Conservation (phyloP, 2,113 vertebrate genomes). For the Lontra canadensis region DNA sequence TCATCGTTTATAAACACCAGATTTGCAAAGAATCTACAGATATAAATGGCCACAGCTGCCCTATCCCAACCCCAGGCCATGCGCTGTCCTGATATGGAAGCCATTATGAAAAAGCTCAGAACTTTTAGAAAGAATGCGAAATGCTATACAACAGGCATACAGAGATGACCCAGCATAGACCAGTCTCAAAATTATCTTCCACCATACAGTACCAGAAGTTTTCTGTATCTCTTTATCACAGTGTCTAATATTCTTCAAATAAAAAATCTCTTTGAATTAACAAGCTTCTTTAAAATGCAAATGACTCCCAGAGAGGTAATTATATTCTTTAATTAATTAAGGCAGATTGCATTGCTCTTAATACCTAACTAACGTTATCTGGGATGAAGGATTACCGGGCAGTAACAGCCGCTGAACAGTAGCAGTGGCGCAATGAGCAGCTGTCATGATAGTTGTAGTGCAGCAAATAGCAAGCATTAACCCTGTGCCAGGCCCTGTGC, state of each 20-base stretch:
- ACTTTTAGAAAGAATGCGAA: neutral
- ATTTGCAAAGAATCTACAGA: neutral
- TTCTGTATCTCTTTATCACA: neutral
- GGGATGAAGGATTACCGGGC: neutral
- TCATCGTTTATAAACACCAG: slow-evolving; percentile 29
- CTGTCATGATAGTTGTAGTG: rapidly evolving
- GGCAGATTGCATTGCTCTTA: slow-evolving; percentile 37
- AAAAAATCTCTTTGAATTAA: slow-evolving; percentile 60
- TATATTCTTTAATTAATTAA: slow-evolving; percentile 53
- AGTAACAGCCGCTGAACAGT: neutral
- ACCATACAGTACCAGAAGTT: neutral
- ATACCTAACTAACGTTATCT: neutral
- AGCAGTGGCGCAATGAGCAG: neutral
- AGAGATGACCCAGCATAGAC: neutral
- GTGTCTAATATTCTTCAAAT: slow-evolving; percentile 47
- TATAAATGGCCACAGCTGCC: slow-evolving; percentile 1
- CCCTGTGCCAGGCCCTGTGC: neutral
- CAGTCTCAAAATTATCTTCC: neutral
- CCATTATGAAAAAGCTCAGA: neutral
- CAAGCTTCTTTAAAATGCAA: slow-evolving; percentile 61
- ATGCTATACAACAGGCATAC: neutral
- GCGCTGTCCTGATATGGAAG: neutral
- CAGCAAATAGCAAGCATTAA: neutral
- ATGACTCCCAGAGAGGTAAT: slow-evolving; percentile 59
- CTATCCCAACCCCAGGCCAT: neutral